A percentile compares a stretch with the other conserved stretches of the same genome.
Evolutionary conservation across 2,113 vertebrate genomes (phyloP).

Genomic region (Cinclus cinclus): DNA sequence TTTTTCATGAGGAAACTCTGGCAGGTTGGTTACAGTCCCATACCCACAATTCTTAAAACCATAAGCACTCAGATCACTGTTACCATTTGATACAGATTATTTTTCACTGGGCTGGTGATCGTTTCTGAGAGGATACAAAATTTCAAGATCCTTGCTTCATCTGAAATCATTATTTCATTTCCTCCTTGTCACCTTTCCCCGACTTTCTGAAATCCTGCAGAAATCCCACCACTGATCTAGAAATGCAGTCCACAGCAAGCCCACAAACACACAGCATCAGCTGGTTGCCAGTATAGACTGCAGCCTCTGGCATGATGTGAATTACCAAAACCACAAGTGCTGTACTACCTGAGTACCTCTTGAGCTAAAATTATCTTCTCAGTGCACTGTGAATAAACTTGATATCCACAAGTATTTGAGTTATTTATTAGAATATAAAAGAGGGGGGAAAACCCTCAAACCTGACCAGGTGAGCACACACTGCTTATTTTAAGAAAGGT

Average conservation of each 20-base stretch:
- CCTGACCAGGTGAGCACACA: not conserved
- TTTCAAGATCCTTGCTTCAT: not conserved
- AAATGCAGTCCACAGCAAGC: not conserved
- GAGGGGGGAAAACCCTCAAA: not conserved
- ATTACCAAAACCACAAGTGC: not conserved
- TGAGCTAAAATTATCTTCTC: not conserved
- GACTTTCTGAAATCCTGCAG: not conserved
- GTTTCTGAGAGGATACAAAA: not conserved
- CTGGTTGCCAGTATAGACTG: not conserved
- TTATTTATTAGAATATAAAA: not conserved
- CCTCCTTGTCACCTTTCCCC: not conserved
- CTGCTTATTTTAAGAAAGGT: not conserved
- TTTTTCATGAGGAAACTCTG: not conserved
- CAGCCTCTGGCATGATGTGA: not conserved
- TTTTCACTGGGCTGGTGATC: not conserved
- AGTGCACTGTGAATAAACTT: not conserved
- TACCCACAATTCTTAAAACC: not conserved
- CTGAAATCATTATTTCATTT: not conserved
- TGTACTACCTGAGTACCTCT: not conserved
- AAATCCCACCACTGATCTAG: not conserved
- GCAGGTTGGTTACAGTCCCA: not conserved
- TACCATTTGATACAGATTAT: not conserved
- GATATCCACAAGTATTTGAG: not conserved
- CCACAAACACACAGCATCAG: not conserved
- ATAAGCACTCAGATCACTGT: fast-evolving